Evolutionary conservation across 92 coral and sea anemone genomes (phyloP).

Genomic region (Zoanthus solanderi): DNA sequence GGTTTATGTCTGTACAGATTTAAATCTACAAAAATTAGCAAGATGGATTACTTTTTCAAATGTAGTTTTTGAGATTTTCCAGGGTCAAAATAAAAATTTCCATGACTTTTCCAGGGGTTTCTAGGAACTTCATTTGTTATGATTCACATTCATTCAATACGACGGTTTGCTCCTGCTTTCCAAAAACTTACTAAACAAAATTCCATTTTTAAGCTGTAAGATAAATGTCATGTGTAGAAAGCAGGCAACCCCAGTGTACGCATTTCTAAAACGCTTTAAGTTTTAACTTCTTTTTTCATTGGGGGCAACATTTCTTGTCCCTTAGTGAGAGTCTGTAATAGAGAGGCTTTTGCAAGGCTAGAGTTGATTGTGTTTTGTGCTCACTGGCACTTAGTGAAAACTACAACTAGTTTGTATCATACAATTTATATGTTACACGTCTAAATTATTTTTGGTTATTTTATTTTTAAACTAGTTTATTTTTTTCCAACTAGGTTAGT

Average conservation of each 20-base stretch:
- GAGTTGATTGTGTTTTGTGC: constrained; percentile 8
- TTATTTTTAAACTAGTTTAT: too few species aligned
- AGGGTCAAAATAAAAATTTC: neutral
- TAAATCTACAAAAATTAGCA: neutral
- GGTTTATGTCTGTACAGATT: too few species aligned
- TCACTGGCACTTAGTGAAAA: neutral
- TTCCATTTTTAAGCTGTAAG: neutral
- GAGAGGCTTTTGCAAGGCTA: neutral
- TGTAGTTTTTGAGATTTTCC: neutral
- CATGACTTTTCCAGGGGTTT: neutral
- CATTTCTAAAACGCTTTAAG: neutral
- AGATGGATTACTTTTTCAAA: neutral
- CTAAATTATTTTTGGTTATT: too few species aligned
- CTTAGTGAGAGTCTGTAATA: neutral
- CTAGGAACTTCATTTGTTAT: neutral
- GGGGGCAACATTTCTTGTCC: neutral
- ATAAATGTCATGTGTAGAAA: neutral
- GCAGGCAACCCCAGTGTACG: neutral
- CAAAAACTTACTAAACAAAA: neutral
- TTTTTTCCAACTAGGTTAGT: too few species aligned
- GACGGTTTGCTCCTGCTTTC: too few species aligned
- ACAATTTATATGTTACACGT: neutral
- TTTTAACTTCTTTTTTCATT: neutral
- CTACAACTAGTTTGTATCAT: neutral
- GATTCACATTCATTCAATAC: neutral